Evolutionary conservation across 2,797 vertebrate genomes (phyloP), one percentile per base, ranked within the genome.

Genomic region (Labroides dimidiatus): DNA sequence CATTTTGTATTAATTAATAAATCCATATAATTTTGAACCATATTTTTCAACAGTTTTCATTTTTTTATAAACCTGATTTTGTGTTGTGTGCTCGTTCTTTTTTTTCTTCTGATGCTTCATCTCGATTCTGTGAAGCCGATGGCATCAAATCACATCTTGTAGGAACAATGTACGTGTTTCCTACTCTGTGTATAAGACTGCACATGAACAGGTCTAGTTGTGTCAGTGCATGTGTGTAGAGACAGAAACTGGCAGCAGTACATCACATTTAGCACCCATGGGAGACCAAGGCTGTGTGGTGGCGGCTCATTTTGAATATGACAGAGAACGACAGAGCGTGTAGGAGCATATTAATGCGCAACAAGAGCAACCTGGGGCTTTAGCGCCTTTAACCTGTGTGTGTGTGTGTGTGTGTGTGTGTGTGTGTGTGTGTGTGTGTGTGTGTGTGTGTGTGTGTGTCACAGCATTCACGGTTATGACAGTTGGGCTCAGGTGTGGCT

Each of bases 401-500:
- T 72, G 70, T 67, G 51, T 45, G 4, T 20, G 39, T 53, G 58
- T 43, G 45, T 73, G 53, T 62, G 55, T 51, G 42, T 75, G 39
- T 53, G 58, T 43, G 45, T 73, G 53, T 62, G 55, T 51, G 42
- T 75, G 39, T 53, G 58, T 13, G 48, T 51, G 65, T 43, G 60
- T 72, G 70, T 67, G 51, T 45, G 4, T 20, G 39, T 53, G 58
- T 43, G 45, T 73, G 53, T 62, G 55, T 51, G 42, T 75, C 9
- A 52, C 13, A 11, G 62, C 21, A 41, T 36, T 10, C 62, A 23
- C 39, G 0, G 62, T 65, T 75, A 17, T 72, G 82, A 66, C 82
- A 74, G 80, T 75, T 81, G 36, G 51, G 51, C 64, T 84, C 75
- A 85, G 87, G 87, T 86, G 80, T 81, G 78, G 79, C 48, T n/a